Base-by-base conservation (phyloP, 2,888 invertebrate genomes). In the Orthosia cruda region DNA sequence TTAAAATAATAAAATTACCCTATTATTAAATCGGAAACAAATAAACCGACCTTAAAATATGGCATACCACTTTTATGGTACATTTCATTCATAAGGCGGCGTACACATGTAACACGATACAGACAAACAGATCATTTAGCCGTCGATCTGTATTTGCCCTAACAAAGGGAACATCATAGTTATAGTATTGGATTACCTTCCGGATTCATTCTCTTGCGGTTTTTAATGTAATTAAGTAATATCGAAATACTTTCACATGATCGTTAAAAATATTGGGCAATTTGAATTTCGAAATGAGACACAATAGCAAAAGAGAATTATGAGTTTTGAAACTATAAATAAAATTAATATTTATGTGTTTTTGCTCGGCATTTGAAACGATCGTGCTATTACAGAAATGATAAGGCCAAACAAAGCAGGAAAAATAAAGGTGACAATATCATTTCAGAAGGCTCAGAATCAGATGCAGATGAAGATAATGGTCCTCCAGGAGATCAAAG, bases 141-240 rank as follows among this genome's bases (percentile, higher is more conserved):
- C 92, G 96, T 96, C 95, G 71, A 82, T 89, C 77, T 91, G 84
- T 89, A 92, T 96, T 94, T 93, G 83, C 68, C 72, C 77, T 79
- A 77, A 94, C 93, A 94, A 94, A 91, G 86, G 88, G 75, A 86
- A 89, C 88, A 90, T 80, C 86, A 86, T 94, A 88, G 88, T 94
- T 94, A 93, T 90, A 91, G 84, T 94, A 95, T 96, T 89, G 67
- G 52, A 83, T 96, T 96, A 94, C 96, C 90, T 93, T 95, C 94
- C 95, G 95, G 93, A 83, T 77, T 65, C 20, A 15, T 85, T 81
- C 77, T 55, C 69, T 74, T 85, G 71, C 69, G 52, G 69, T 85
- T 81, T 81, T 71, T 63, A 71, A 59, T 40, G 20, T 66, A 11
- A 57, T 62, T 13, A 57, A 50, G 55, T 57, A 76, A 54, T 65